A percentile compares a stretch with the other conserved stretches of the same genome.
phyloP scores from a whole-genome alignment of 2,888 invertebrate species.

The Hyposoter didymator region DNA sequence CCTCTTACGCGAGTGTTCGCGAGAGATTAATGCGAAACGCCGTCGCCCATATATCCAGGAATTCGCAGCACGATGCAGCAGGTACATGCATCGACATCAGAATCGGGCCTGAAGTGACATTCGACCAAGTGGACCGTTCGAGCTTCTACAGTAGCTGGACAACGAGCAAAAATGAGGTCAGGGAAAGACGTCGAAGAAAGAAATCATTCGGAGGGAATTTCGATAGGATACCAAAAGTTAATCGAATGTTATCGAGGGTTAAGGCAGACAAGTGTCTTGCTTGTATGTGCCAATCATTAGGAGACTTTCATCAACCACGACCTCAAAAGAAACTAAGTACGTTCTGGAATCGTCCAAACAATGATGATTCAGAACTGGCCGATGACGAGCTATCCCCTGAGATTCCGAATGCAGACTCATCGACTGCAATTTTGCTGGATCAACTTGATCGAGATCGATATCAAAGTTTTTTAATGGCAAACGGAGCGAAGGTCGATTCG shows the following conservation, averaged over 20 bases:
- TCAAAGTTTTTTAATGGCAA: background rate
- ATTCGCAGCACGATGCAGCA: slow-evolving; percentile 32
- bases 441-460: slow-evolving; percentile 25
- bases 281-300: slow-evolving; percentile 76
- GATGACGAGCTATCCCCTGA: background rate
- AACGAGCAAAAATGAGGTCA: slow-evolving; percentile 65
- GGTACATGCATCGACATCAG: slow-evolving; percentile 34
- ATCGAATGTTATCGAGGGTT: slow-evolving; percentile 74
- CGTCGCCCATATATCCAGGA: slow-evolving; percentile 38
- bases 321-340: background rate
- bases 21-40: slow-evolving; percentile 67
- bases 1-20: slow-evolving; percentile 62
- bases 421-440: background rate
- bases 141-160: slow-evolving; percentile 48
- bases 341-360: background rate
- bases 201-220: slow-evolving; percentile 61
- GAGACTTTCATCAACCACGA: slow-evolving; percentile 17
- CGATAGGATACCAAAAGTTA: slow-evolving; percentile 73
- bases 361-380: background rate
- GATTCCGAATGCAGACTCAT: background rate
- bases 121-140: slow-evolving; percentile 32
- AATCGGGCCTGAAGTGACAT: slow-evolving; percentile 29
- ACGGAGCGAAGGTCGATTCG: background rate
- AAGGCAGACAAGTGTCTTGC: slow-evolving; percentile 79
- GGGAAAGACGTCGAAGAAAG: slow-evolving; percentile 42